These are phyloP conservation scores for Cyphotilapia sp. DNA, from an alignment of 2,113 vertebrate genomes.

Conservation along the genomic window DNA sequence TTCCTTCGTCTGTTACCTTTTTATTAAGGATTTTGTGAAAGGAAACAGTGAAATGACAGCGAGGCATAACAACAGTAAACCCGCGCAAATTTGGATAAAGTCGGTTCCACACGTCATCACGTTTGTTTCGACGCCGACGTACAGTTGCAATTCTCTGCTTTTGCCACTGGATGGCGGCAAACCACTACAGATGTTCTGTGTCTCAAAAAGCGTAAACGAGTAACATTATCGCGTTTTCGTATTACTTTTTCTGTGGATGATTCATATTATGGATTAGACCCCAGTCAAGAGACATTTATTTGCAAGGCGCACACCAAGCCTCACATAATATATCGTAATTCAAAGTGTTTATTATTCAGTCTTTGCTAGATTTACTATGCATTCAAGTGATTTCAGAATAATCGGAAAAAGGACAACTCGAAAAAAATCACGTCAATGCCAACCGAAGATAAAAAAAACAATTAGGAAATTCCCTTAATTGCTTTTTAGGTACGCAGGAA, in stretches of 20 bases:
- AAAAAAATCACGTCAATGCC: not conserved
- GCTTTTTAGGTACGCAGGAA: not conserved
- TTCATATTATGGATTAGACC: not conserved
- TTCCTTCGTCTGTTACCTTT: not conserved
- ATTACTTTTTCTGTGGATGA: not conserved
- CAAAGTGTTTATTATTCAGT: not conserved
- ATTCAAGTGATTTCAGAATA: not conserved
- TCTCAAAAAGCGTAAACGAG: not conserved
- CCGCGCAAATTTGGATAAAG: slow-evolving; percentile 57
- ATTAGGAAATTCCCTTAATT: not conserved
- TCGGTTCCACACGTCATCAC: slow-evolving; percentile 18
- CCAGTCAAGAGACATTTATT: not conserved
- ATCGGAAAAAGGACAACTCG: not conserved
- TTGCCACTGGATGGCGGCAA: slow-evolving; percentile 37
- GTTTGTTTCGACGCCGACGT: not conserved
- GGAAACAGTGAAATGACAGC: not conserved
- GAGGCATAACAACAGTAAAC: not conserved
- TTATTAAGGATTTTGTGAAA: not conserved
- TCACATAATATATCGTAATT: not conserved
- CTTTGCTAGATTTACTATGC: not conserved
- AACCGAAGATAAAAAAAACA: not conserved
- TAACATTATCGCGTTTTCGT: not conserved
- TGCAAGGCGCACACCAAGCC: not conserved
- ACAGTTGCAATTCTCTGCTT: not conserved
- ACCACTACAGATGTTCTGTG: not conserved